phyloP scores from a whole-genome alignment of 2,113 vertebrate species.

The Burhinus oedicnemus region DNA sequence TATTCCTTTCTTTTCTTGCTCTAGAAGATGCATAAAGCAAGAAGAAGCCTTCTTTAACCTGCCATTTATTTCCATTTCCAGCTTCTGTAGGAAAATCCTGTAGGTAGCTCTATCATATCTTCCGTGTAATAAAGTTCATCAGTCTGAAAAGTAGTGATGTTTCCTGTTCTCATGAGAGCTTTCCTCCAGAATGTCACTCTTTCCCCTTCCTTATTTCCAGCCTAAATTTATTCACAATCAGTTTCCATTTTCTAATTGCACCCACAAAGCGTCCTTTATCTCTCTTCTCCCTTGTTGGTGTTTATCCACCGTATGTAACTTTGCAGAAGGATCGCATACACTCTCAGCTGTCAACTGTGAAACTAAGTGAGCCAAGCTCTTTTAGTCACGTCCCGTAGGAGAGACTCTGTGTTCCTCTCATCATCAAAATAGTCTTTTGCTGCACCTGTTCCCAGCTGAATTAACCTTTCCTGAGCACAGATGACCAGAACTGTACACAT shows the following conservation, averaged over 20 bases:
- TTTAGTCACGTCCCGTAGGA: neutral
- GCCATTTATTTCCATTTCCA: neutral
- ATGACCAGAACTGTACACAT: neutral
- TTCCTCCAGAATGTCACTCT: neutral
- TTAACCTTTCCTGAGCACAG: conserved; percentile 11
- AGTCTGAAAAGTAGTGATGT: neutral
- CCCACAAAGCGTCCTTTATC: neutral
- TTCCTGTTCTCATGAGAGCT: neutral
- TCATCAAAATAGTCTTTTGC: neutral
- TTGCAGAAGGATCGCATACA: neutral
- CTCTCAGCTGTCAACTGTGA: conserved; percentile 12
- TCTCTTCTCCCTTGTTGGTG: neutral
- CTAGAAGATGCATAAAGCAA: neutral
- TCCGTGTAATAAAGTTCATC: neutral
- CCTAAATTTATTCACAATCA: neutral
- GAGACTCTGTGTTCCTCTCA: neutral
- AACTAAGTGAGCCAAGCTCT: neutral
- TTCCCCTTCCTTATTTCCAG: neutral
- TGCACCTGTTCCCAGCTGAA: conserved; percentile 29
- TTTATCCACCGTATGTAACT: neutral
- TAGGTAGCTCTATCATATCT: neutral
- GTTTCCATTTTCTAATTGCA: neutral
- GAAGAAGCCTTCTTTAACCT: neutral
- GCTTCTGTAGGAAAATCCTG: neutral
- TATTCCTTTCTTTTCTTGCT: neutral